Evolutionary conservation across 2,888 invertebrate species (phyloP).

Genomic region (Harpalus rufipes): DNA sequence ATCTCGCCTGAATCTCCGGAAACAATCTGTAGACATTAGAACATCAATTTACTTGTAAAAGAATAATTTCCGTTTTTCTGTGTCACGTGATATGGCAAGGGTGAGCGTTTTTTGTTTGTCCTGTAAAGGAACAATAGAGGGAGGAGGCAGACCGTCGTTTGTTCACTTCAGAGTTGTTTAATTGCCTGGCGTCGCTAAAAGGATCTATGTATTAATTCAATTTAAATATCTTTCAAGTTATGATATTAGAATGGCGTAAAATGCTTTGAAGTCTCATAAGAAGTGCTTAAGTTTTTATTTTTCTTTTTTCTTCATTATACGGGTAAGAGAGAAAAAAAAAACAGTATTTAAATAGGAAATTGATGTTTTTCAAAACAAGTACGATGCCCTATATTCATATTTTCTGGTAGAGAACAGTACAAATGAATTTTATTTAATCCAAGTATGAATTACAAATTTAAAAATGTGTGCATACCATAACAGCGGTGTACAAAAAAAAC

Average conservation of each 20-base stretch:
- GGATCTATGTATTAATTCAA: constrained; percentile 52
- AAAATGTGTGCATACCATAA: no score
- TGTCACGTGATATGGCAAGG: constrained; percentile 8
- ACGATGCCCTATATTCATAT: no score
- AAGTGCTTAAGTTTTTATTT: constrained; percentile 2
- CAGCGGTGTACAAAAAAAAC: no score
- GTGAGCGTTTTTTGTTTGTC: constrained; percentile 43
- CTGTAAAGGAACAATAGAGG: constrained; percentile 10
- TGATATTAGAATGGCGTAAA: constrained; percentile 29
- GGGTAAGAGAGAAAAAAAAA: neutral
- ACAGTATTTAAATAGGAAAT: neutral
- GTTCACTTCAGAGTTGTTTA: constrained; percentile 42
- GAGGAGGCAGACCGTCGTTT: constrained; percentile 32
- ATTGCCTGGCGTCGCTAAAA: constrained; percentile 52
- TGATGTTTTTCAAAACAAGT: neutral
- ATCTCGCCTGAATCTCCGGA: neutral
- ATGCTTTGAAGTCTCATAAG: constrained; percentile 17
- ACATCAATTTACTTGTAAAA: constrained; percentile 60
- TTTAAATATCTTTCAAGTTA: constrained; percentile 43
- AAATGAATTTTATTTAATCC: no score
- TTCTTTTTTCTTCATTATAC: neutral
- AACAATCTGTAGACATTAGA: constrained; percentile 47
- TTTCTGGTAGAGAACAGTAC: no score
- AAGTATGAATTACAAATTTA: no score
- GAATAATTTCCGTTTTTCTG: constrained; percentile 55